Evolutionary conservation across 1,140 invertebrate species (phyloP).

Genomic region (Hydropsyche tenuis): DNA sequence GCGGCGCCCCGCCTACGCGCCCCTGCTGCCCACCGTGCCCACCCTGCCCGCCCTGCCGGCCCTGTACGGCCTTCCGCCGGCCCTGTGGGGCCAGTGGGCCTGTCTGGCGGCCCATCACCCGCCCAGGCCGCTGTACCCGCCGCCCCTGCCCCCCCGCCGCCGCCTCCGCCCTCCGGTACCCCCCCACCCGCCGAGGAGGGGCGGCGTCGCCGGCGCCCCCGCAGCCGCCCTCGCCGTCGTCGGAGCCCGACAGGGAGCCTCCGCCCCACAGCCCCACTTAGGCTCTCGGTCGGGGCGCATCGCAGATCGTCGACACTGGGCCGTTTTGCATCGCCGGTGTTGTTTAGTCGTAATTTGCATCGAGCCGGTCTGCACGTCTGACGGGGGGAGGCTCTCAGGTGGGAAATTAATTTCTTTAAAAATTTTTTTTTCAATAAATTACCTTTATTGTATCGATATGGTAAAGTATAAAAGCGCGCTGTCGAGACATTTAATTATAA

Average conservation of each 20-base stretch:
- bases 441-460: too few relatives aligned
- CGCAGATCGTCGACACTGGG: too few relatives aligned
- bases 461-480: too few relatives aligned
- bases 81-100: slow-evolving; percentile 69
- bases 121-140: slow-evolving; percentile 62
- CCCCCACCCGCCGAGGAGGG: slow-evolving; percentile 41
- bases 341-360: too few relatives aligned
- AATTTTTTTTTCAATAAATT: too few relatives aligned
- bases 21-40: slow-evolving; percentile 56
- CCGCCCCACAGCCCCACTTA: slow-evolving; percentile 66
- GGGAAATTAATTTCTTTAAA: too few relatives aligned
- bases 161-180: slow-evolving; percentile 64
- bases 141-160: slow-evolving; percentile 56
- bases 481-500: too few relatives aligned
- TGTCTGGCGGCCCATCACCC: slow-evolving; percentile 66
- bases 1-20: slow-evolving; percentile 62
- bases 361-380: too few relatives aligned
- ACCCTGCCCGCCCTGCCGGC: slow-evolving; percentile 40
- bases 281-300: slow-evolving; percentile 33
- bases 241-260: slow-evolving; percentile 65
- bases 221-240: slow-evolving; percentile 43
- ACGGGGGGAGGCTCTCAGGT: too few relatives aligned
- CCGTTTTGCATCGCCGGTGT: background rate
- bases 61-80: slow-evolving; percentile 50
- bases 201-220: slow-evolving; percentile 28